Evolutionary conservation across 2,888 invertebrate species (phyloP).

Genomic region (Trisateles emortualis): DNA sequence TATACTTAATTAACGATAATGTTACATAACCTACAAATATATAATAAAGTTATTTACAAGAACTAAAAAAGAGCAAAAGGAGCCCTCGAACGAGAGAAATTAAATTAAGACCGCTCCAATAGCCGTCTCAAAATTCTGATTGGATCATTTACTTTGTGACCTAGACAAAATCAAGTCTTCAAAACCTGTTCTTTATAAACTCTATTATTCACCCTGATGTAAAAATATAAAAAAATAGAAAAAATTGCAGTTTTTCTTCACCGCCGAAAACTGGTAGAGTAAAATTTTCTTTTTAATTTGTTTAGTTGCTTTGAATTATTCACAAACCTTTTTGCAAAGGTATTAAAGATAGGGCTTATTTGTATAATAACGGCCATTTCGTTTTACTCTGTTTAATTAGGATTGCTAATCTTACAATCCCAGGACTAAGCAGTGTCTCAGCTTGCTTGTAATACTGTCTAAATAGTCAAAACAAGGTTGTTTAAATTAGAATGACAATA

Average conservation of each 20-base stretch:
- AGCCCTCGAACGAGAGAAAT: no score
- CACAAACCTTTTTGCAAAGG: slow-evolving; percentile 14
- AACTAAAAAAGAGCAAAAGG: no score
- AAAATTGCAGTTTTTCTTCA: slow-evolving; percentile 55
- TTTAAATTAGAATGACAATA: slow-evolving; percentile 8
- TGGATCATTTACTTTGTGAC: no score
- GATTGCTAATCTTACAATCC: slow-evolving; percentile 27
- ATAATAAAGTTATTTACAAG: no score
- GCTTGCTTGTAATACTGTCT: not conserved
- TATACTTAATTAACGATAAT: no score
- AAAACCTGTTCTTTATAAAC: no score
- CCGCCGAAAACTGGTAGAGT: slow-evolving; percentile 49
- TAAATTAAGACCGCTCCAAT: no score
- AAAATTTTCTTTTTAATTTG: slow-evolving; percentile 50
- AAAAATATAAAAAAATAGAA: slow-evolving; percentile 41
- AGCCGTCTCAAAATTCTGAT: no score
- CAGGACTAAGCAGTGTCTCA: slow-evolving; percentile 8
- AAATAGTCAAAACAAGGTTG: not conserved
- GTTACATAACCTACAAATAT: no score
- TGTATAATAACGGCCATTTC: slow-evolving; percentile 28
- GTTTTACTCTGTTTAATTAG: slow-evolving; percentile 38
- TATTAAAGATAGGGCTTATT: slow-evolving; percentile 34
- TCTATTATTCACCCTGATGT: no score
- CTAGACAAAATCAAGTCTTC: no score
- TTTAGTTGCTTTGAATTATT: slow-evolving; percentile 40